Conservation (phyloP, 2,888 invertebrate species). For the Lordiphosa andalusiaca region DNA sequence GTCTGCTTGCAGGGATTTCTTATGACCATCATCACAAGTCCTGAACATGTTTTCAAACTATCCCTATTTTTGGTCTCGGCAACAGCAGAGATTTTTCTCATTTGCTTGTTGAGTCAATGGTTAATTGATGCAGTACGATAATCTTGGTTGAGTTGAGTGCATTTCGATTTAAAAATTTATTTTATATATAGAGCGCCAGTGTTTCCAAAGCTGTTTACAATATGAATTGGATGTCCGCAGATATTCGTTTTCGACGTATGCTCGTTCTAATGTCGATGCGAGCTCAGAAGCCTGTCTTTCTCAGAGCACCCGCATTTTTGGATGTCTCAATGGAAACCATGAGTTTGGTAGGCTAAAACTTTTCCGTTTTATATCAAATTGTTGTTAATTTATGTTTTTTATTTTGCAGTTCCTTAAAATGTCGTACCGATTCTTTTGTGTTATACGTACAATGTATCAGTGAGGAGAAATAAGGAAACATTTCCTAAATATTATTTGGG, state of each 20-base stretch:
- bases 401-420: conserved; percentile 51
- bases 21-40: conserved; percentile 53
- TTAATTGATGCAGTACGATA: conserved; percentile 62
- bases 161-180: neutral
- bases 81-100: conserved; percentile 62
- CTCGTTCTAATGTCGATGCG: conserved; percentile 57
- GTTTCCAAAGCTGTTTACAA: conserved; percentile 57
- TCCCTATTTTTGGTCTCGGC: conserved; percentile 60
- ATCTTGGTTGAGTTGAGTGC: no score
- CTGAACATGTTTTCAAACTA: conserved; percentile 50
- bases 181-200: conserved; percentile 44
- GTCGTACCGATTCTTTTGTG: conserved; percentile 65
- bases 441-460: conserved; percentile 66
- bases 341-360: conserved; percentile 44
- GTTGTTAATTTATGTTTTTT: neutral
- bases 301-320: conserved; percentile 61
- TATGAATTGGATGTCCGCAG: conserved; percentile 55
- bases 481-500: neutral
- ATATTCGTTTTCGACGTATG: conserved; percentile 54
- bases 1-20: conserved; percentile 78
- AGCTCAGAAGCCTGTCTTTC: conserved; percentile 55
- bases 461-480: conserved; percentile 6
- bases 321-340: conserved; percentile 65
- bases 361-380: neutral
- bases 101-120: conserved; percentile 69